phyloP scores from a whole-genome alignment of 1,140 invertebrate genomes.

The Cotesia vestalis region DNA sequence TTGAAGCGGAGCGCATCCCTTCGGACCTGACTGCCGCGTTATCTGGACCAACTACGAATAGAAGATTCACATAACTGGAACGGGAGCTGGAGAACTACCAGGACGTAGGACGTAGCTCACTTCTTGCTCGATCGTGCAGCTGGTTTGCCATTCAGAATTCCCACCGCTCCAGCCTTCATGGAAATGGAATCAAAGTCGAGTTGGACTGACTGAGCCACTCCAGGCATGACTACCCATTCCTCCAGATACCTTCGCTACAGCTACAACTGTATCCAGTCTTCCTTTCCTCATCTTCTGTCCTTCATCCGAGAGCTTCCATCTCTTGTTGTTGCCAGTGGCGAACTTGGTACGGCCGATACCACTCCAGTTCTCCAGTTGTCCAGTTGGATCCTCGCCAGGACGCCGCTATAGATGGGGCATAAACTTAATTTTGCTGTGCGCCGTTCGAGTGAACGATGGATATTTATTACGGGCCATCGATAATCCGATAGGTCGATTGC shows the following conservation, averaged over 20 bases:
- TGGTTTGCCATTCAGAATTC: slow-evolving; percentile 13
- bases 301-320: too few relatives aligned
- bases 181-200: slow-evolving; percentile 28
- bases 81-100: too few relatives aligned
- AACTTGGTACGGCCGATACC: background rate
- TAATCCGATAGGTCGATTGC: slow-evolving; percentile 25
- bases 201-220: background rate
- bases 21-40: slow-evolving; percentile 16
- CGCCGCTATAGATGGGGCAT: slow-evolving; percentile 21
- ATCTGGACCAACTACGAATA: background rate
- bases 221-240: background rate
- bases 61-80: background rate
- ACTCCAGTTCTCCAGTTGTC: background rate
- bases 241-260: background rate
- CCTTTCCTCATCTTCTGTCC: too few relatives aligned
- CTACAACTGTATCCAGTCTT: background rate
- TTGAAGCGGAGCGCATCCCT: slow-evolving; percentile 14
- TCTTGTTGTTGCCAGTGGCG: background rate
- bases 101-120: too few relatives aligned
- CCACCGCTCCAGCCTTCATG: background rate
- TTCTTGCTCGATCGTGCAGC: background rate
- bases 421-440: slow-evolving; percentile 33
- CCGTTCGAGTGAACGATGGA: slow-evolving; percentile 14
- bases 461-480: slow-evolving; percentile 24
- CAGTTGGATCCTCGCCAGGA: slow-evolving; percentile 29